Conservation (phyloP, 1,140 invertebrate species). For the Nephila pilipes region DNA sequence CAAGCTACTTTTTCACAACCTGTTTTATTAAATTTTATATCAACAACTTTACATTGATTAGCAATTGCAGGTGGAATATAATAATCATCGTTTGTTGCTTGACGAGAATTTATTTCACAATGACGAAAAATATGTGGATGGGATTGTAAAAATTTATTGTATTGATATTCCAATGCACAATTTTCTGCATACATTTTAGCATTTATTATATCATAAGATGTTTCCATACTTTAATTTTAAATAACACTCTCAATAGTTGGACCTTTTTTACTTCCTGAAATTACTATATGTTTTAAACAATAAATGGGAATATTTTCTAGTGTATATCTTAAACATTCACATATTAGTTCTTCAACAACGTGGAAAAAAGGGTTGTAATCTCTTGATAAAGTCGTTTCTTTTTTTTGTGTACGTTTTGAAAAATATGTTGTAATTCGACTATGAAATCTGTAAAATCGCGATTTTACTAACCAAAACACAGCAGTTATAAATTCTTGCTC, state of each 20-base stretch:
- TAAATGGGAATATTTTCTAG: background rate
- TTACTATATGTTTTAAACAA: constrained; percentile 15
- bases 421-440: background rate
- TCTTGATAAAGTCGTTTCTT: background rate
- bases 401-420: constrained; percentile 16
- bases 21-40: background rate
- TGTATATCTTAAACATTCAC: background rate
- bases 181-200: constrained; percentile 19
- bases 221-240: constrained; percentile 21
- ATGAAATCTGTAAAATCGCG: background rate
- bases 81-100: background rate
- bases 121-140: constrained; percentile 31
- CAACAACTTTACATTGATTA: background rate
- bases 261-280: background rate
- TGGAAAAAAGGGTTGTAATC: background rate
- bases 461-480: constrained; percentile 16
- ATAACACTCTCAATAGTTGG: background rate
- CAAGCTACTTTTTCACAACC: background rate
- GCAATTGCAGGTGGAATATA: background rate
- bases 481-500: background rate
- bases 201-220: constrained; percentile 21
- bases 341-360: background rate
- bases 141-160: background rate
- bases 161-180: background rate
- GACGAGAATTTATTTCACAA: background rate